Conservation (phyloP, 1,140 invertebrate species). For the Drosophila ohnishii region DNA sequence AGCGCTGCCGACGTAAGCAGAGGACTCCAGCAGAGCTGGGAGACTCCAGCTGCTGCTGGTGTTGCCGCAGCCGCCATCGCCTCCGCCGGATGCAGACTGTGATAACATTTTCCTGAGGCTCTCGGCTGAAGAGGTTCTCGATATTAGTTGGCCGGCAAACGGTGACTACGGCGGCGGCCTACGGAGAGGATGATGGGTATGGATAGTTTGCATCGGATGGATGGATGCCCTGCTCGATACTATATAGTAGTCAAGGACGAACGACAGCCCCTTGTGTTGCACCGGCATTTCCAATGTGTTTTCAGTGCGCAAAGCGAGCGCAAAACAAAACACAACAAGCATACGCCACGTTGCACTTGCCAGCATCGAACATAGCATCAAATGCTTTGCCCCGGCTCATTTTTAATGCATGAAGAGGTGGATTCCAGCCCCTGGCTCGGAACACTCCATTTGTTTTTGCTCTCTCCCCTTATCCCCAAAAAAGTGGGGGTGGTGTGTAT, state of each 20-base stretch:
- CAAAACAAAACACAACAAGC: slow-evolving; percentile 43
- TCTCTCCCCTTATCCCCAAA: neutral
- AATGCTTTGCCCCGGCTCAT: slow-evolving; percentile 67
- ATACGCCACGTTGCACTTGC: slow-evolving; percentile 61
- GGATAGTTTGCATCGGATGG: slow-evolving; percentile 9
- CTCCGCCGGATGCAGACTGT: slow-evolving; percentile 73
- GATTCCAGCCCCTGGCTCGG: neutral
- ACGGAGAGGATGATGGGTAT: slow-evolving; percentile 10
- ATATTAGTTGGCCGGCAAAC: slow-evolving; percentile 50
- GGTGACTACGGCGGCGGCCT: slow-evolving; percentile 31
- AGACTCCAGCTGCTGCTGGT: slow-evolving; percentile 14
- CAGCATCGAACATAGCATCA: slow-evolving; percentile 42
- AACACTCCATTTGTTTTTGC: slow-evolving; percentile 57
- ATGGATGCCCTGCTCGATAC: slow-evolving; percentile 35
- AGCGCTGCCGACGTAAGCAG: slow-evolving; percentile 5
- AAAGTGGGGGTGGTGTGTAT: neutral
- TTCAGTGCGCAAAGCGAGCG: slow-evolving; percentile 40
- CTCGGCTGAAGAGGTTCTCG: slow-evolving; percentile 49
- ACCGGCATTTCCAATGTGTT: slow-evolving; percentile 48
- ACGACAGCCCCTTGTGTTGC: slow-evolving; percentile 26
- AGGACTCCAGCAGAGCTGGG: slow-evolving; percentile 6
- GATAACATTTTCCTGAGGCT: slow-evolving; percentile 75
- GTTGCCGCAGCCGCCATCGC: slow-evolving; percentile 1
- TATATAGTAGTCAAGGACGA: slow-evolving; percentile 24
- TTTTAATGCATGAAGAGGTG: slow-evolving; percentile 58